Base-by-base conservation (phyloP, 2,888 invertebrate genomes). In the Ceratothoa steindachneri region DNA sequence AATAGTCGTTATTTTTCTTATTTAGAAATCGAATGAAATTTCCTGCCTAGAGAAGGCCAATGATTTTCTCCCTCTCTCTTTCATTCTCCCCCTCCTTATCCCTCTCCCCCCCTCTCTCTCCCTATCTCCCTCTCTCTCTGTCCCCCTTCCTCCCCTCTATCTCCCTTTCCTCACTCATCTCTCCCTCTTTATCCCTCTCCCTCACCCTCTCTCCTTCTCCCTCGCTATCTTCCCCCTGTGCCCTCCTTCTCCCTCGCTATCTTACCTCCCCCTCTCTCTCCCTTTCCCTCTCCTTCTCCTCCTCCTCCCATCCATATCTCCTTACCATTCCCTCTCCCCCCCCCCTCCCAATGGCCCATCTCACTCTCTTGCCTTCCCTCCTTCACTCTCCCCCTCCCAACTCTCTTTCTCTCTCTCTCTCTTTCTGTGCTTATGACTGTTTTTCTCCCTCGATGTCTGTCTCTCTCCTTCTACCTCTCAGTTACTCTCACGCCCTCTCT, bases 341-440 rank as follows among this genome's bases (percentile, higher is more conserved):
- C 41, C 15, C 41, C 15, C 41, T 41, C 15, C 41, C 15, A 7
- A 9, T 15, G 7, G 9, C 15, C 41, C 15, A 7, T 41, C 41
- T 41, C 41, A 9, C 52, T 69, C 69, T 69, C 69, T 52, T 29
- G 31, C 51, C 51, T 29, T 69, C 52, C 51, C 69, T 69, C 69
- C 24, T 24, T 51, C 69, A 51, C 52, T 41, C 27, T 41, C 52
- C 1, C 19, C 51, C 69, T 69, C 52, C n/a, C n/a, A n/a, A n/a
- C 60, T 60, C 27, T 60, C 60, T 5, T 19, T 60, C 60, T 60
- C 7, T 66, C 28, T 66, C 67, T 66, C 67, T 66, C 28, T 60
- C n/a, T 9, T 41, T 41, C 12, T 15, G 5, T 41, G 41, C 12
- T 41, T 41, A 5, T 9, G 15, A 9, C 41, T 41, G 41, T 41